phyloP scores from a whole-genome alignment of 2,888 invertebrate species.

The Pherbina coryleti region DNA sequence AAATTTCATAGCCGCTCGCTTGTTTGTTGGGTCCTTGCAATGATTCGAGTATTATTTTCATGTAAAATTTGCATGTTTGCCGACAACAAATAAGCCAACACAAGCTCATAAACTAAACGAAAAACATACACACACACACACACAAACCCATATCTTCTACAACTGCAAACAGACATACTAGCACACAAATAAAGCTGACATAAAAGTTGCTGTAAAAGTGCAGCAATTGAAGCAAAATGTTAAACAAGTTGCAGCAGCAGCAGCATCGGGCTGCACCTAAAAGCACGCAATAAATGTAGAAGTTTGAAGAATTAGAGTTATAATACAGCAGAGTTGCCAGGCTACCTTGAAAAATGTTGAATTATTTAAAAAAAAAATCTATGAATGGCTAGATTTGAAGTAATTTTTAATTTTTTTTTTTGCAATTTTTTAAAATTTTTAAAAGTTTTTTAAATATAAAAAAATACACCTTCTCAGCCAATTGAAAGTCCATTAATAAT shows the following conservation, averaged over 20 bases:
- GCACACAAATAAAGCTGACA: neutral
- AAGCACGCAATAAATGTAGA: too few relatives aligned
- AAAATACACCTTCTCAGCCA: too few relatives aligned
- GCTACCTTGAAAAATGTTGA: too few relatives aligned
- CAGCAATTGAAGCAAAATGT: neutral
- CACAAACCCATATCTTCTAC: neutral
- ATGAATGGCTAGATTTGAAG: too few relatives aligned
- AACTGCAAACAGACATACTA: neutral
- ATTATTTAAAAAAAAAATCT: too few relatives aligned
- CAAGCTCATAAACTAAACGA: neutral
- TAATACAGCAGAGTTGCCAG: too few relatives aligned
- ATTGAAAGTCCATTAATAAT: too few relatives aligned
- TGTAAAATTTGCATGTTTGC: slow-evolving; percentile 19
- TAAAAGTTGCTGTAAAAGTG: neutral
- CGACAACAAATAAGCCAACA: slow-evolving; percentile 6
- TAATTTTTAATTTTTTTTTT: too few relatives aligned
- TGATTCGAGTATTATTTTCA: slow-evolving; percentile 15
- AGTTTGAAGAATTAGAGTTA: too few relatives aligned
- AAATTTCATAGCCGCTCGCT: neutral
- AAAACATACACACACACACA: neutral
- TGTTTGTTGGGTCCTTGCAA: neutral
- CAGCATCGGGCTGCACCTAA: too few relatives aligned
- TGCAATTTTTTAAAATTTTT: too few relatives aligned
- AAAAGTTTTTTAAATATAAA: too few relatives aligned
- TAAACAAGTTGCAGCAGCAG: neutral